These are phyloP conservation scores for Phoebastria nigripes DNA, from an alignment of 2,797 vertebrate species.

Conservation along the genomic window DNA sequence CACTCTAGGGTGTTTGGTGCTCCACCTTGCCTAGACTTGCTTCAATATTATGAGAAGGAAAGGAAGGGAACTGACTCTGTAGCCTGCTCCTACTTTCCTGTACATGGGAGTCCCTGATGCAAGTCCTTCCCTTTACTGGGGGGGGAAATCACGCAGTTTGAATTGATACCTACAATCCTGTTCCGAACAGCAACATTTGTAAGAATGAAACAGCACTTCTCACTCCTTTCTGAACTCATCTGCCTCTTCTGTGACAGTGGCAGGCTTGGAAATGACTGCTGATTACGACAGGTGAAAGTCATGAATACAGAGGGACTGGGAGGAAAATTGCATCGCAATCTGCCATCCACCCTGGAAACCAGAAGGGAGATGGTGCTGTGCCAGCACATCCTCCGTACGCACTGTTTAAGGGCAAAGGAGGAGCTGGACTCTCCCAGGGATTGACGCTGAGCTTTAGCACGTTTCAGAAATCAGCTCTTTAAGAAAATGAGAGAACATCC, in stretches of 20 bases:
- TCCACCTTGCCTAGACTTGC: neutral
- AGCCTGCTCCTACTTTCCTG: neutral
- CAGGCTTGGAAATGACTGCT: neutral
- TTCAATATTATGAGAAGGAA: neutral
- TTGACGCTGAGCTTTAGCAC: neutral
- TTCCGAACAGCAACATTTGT: neutral
- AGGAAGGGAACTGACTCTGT: neutral
- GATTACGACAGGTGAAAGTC: neutral
- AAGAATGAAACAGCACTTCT: neutral
- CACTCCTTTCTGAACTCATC: neutral
- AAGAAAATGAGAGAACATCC: neutral
- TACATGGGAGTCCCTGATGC: neutral
- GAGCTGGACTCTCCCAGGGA: neutral
- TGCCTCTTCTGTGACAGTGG: neutral
- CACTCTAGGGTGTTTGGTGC: neutral
- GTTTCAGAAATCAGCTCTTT: neutral
- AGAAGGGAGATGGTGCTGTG: neutral
- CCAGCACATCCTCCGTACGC: neutral
- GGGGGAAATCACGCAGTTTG: neutral
- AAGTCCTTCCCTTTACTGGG: neutral
- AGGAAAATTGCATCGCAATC: constrained; percentile 1
- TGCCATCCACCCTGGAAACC: neutral
- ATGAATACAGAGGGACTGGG: neutral
- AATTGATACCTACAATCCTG: neutral
- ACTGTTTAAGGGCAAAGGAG: neutral